Conservation (phyloP, 2,113 vertebrate genomes). For the Macroglossus sobrinus region DNA sequence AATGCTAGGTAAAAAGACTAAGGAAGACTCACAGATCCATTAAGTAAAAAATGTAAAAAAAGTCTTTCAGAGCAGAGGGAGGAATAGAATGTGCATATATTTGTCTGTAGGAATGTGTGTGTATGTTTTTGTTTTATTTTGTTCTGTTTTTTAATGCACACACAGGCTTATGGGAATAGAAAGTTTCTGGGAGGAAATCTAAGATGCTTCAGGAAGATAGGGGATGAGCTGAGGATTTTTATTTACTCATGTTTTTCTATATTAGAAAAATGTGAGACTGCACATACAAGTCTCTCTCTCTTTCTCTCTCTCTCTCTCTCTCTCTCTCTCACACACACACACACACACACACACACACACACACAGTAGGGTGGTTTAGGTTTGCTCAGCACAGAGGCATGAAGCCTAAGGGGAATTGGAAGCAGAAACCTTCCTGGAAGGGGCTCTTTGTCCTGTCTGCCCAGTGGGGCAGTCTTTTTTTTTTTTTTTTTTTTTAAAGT, state of each 20-base stretch:
- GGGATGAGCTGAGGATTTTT: not conserved
- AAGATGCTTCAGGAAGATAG: not conserved
- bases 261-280: not conserved
- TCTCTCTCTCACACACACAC: too few relatives aligned
- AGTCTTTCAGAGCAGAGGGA: not conserved
- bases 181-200: not conserved
- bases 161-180: not conserved
- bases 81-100: not conserved
- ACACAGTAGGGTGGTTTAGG: not conserved
- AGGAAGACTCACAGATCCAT: not conserved
- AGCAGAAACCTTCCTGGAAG: not conserved
- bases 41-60: not conserved
- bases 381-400: not conserved
- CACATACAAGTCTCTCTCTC: too few relatives aligned
- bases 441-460: not conserved
- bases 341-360: fast-evolving
- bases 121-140: not conserved
- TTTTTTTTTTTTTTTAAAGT: not conserved
- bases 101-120: not conserved
- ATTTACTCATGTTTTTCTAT: not conserved
- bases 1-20: not conserved
- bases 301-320: too few relatives aligned
- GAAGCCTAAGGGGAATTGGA: not conserved
- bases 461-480: not conserved
- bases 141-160: not conserved